A percentile compares a stretch with the other conserved stretches of the same genome.
Evolutionary conservation across 2,113 vertebrate genomes (phyloP).

Genomic region (Clarias macrocephalus): DNA sequence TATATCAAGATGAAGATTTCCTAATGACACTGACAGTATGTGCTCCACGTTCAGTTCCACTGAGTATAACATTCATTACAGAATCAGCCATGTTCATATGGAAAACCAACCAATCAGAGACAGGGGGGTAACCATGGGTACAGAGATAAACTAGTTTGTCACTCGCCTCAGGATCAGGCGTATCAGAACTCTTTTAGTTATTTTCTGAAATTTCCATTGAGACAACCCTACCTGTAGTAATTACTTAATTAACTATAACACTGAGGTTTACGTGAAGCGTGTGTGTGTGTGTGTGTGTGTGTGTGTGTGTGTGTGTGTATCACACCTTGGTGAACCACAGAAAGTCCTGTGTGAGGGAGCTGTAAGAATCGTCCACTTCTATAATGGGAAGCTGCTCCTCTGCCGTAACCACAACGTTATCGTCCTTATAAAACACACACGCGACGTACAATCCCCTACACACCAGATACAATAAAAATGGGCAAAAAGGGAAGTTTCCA

Average conservation of each 20-base stretch:
- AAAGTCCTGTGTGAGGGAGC: conserved; percentile 87
- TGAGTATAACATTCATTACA: background rate
- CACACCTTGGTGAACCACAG: conserved; percentile 90
- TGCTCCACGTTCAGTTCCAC: background rate
- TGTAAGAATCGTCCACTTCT: conserved; percentile 87
- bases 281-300: background rate
- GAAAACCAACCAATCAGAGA: background rate
- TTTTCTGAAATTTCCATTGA: background rate
- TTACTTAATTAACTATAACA: background rate
- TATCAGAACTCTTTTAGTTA: background rate
- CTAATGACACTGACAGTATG: background rate
- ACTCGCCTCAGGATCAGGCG: background rate
- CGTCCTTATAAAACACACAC: conserved; percentile 85
- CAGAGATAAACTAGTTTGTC: background rate
- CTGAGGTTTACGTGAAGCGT: background rate
- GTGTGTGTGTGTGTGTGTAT: background rate
- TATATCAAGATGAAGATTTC: background rate
- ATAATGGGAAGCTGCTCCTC: conserved; percentile 90
- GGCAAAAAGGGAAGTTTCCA: background rate
- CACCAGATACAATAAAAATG: background rate
- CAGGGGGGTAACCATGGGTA: background rate
- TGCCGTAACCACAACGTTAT: conserved; percentile 83
- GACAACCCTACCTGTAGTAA: background rate
- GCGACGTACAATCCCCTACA: conserved; percentile 83
- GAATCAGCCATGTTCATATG: background rate